Evolutionary conservation across 2,113 vertebrate genomes (phyloP), one percentile per base, ranked within the genome.

Genomic region (Glaucidium brasilianum): DNA sequence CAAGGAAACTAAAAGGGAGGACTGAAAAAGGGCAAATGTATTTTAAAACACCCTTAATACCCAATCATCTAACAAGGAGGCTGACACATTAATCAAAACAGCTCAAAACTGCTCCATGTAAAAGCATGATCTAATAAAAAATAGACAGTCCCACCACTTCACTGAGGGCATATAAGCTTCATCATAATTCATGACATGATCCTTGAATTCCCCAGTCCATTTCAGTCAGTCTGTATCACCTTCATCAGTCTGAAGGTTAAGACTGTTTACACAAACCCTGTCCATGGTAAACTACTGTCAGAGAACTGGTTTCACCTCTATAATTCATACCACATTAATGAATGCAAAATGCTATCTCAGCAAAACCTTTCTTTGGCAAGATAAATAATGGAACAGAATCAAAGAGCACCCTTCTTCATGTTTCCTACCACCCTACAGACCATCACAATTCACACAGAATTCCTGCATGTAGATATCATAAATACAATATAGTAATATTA

Each of bases 391-490:
- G 27, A 60, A n/a, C 17, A 68, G 50, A 64, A 84, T 8, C 8
- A 47, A n/a, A 67, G 17, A 85, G 12, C 3, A 23, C 2, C 3
- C 5, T 2, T n/a, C 13, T 35, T 45, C 1, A 0, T 12, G 12
- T 41, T 79, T 52, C 17, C 45, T 55, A 41, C 30, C 3, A 39
- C 19, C 11, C 21, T 35, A 41, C 22, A 45, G 26, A 60, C 14
- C 58, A 56, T 25, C 27, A 32, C n/a, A 67, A 39, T 58, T 79
- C 39, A 26, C 30, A 22, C 2, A 7, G 34, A 66, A 37, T n/a
- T 37, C 16, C 20, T 5, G 1, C 15, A 41, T 6, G 9, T 8
- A 35, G 12, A 2, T 25, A 59, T 12, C 50, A 17, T 39, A 63
- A 32, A 22, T 47, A 34, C 4, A 53, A 23, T 41, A 59, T 5